A percentile compares a stretch with the other conserved stretches of the same genome.
These are phyloP conservation scores for Caenorhabditis sp. DNA, from an alignment of 2,888 invertebrate genomes.

Conservation along the genomic window DNA sequence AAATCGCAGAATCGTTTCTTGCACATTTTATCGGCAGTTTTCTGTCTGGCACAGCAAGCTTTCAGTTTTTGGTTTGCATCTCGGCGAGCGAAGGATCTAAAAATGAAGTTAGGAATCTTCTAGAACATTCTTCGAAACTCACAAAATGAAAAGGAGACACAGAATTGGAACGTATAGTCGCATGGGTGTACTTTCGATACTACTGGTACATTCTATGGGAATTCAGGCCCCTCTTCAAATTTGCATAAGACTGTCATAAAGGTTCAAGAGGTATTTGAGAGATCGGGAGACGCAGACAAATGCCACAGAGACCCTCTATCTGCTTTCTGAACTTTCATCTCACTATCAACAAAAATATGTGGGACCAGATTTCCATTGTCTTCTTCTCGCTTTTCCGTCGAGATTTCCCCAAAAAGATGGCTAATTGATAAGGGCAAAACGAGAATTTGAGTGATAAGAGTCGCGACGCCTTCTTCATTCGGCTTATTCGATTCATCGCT, in stretches of 20 bases:
- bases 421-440: slow-evolving; percentile 62
- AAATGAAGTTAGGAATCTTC: neutral
- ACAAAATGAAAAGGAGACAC: slow-evolving; percentile 14
- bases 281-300: neutral
- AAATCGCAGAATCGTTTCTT: slow-evolving; percentile 81
- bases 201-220: slow-evolving; percentile 9
- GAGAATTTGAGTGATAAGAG: slow-evolving; percentile 43
- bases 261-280: slow-evolving; percentile 25
- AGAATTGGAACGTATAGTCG: slow-evolving; percentile 6
- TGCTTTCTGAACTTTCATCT: slow-evolving; percentile 54
- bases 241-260: slow-evolving; percentile 40
- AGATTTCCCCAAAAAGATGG: slow-evolving; percentile 47
- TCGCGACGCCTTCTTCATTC: slow-evolving; percentile 39
- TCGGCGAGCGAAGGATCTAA: slow-evolving; percentile 29
- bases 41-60: slow-evolving; percentile 81
- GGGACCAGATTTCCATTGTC: slow-evolving; percentile 16
- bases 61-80: slow-evolving; percentile 79
- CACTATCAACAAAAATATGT: neutral
- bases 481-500: slow-evolving; percentile 40
- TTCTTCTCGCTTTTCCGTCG: slow-evolving; percentile 37
- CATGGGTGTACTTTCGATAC: slow-evolving; percentile 9
- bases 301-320: slow-evolving; percentile 4
- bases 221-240: slow-evolving; percentile 12
- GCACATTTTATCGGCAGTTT: slow-evolving; percentile 79
- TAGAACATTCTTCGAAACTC: neutral